Conservation (phyloP, 2,113 vertebrate species). For the crab-eating macaque (Macaca fascicularis) region T2T-MFA8v1.1 NC_088377.1:157889001-157889500, state of each 20-base stretch:
- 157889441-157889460: neutral
- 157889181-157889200: no score
- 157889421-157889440: neutral
- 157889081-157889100: no score
- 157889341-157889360: neutral
- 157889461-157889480: neutral
- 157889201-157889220: no score
- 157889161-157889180: no score
- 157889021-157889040: no score
- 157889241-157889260: neutral
- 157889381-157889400: neutral
- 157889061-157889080: no score
- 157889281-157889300: neutral
- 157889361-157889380: neutral
- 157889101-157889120: no score
- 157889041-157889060: no score
- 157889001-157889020: no score
- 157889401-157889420: neutral
- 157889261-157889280: neutral
- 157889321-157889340: neutral
- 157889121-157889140: no score
- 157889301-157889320: neutral
- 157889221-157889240: no score
- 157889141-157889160: no score
- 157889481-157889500: neutral